Evolutionary conservation across 2,888 invertebrate genomes (phyloP).

Genomic region (Amphiduros pacificus): DNA sequence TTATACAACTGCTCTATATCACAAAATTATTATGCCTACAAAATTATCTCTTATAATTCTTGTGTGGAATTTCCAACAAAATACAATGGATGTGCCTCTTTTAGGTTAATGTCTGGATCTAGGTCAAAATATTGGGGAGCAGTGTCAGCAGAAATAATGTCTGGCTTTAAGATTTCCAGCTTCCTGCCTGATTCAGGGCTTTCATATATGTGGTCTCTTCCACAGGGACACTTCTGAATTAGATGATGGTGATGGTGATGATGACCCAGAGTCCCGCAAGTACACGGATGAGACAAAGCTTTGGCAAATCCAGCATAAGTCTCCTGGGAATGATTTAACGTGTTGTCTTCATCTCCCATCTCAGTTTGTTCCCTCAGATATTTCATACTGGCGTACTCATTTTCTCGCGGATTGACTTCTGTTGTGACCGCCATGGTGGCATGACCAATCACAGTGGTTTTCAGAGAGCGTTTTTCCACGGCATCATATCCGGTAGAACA

Average conservation of each 20-base stretch:
- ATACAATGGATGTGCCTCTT: too few species aligned
- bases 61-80: too few species aligned
- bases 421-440: not conserved
- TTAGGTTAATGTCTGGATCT: too few species aligned
- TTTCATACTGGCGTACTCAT: not conserved
- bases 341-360: not conserved
- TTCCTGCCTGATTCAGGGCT: not conserved
- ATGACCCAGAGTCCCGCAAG: too few species aligned
- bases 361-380: not conserved
- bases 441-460: not conserved
- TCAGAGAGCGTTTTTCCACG: not conserved
- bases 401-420: not conserved
- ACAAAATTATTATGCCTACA: too few species aligned
- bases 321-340: not conserved
- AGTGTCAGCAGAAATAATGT: not conserved
- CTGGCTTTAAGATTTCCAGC: not conserved
- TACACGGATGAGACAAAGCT: not conserved
- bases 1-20: too few species aligned
- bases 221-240: not conserved
- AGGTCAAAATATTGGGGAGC: too few species aligned
- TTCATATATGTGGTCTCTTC: not conserved
- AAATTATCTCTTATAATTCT: too few species aligned
- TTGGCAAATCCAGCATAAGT: not conserved
- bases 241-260: too few species aligned
- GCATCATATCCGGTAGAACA: not conserved